Base-by-base conservation (phyloP, 1,140 invertebrate species). In the Neuroterus valhalla region DNA sequence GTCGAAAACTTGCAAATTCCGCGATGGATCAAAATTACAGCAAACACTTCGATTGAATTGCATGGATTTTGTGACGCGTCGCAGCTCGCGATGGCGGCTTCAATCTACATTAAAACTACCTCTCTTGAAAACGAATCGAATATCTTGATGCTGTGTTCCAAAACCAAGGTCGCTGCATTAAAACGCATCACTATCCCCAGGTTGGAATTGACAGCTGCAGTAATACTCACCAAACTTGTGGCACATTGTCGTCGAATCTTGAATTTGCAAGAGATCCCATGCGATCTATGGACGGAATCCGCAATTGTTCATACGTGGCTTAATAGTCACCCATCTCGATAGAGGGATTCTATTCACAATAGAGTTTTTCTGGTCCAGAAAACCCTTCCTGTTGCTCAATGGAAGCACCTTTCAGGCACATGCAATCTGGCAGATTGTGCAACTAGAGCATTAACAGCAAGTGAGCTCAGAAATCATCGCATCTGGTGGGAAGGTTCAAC, bases 261-360 rank as follows among this genome's bases (percentile, higher is more conserved):
- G 12, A 50, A 38, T 8, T 26, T 68, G 17, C 2, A n/a, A 1
- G 2, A 19, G 0, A 12, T 46, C 2, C 45, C 14, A 5, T 31
- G 70, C 3, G 26, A 70, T 14, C 19, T 71, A 2, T 78, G 71
- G 76, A 80, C 76, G 19, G 71, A 80, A 26, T 78, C 76, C 0
- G 15, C 43, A 4, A 71, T 78, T 10, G 52, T 71, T 3, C 62
- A 73, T 10, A 52, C 70, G 2, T 88, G 87, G 86, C 43, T 87
- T 14, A 78, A 77, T n/a, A 78, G 44, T 38, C 66, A 81, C 4
- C 74, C 85, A 3, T 72, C 74, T 31, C 21, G 66, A 15, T 82
- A 85, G 72, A 82, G 85, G 68, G 70, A 78, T 1, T 88, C 81
- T 78, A 82, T 87, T 1, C 72, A 76, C 1, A 87, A 87, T 72